Evolutionary conservation across 2,888 invertebrate genomes (phyloP).

Genomic region (Subacronicta megacephala): DNA sequence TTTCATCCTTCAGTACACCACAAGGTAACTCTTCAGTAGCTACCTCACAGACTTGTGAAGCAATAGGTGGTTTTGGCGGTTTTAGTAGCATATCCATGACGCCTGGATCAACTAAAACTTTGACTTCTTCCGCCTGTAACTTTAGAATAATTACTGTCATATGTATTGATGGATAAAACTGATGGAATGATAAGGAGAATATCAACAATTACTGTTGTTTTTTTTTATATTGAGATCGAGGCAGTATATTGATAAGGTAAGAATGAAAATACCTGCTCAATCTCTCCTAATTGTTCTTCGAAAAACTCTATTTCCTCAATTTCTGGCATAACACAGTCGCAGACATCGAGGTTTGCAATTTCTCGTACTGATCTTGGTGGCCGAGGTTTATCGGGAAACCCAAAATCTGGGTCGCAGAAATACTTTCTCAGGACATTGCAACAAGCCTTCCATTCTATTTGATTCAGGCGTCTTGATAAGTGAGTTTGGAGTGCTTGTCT

Average conservation of each 20-base stretch:
- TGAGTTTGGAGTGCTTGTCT: slow-evolving; percentile 75
- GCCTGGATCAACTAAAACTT: slow-evolving; percentile 56
- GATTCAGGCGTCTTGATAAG: slow-evolving; percentile 64
- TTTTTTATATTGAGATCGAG: too few species aligned
- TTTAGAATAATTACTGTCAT: not conserved
- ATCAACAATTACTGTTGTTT: too few species aligned
- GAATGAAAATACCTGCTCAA: slow-evolving; percentile 48
- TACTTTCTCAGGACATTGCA: slow-evolving; percentile 69
- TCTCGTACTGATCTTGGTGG: slow-evolving; percentile 65
- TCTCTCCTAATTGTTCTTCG: slow-evolving; percentile 64
- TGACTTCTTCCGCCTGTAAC: slow-evolving; percentile 53
- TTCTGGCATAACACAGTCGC: slow-evolving; percentile 77
- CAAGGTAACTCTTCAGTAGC: slow-evolving; percentile 76
- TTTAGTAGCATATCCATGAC: slow-evolving; percentile 65
- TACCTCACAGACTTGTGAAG: slow-evolving; percentile 74
- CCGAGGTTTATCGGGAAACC: slow-evolving; percentile 70
- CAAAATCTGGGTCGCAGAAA: slow-evolving; percentile 81
- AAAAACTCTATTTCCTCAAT: slow-evolving; percentile 64
- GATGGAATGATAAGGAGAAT: not conserved
- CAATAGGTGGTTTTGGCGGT: slow-evolving; percentile 54
- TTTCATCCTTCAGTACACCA: slow-evolving; percentile 73
- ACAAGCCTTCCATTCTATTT: slow-evolving; percentile 61
- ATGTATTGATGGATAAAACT: too few species aligned
- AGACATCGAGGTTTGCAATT: slow-evolving; percentile 68
- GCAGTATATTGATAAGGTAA: too few species aligned